Base-by-base conservation (phyloP, 1,140 invertebrate species). In the Apocrypta bakeri region DNA sequence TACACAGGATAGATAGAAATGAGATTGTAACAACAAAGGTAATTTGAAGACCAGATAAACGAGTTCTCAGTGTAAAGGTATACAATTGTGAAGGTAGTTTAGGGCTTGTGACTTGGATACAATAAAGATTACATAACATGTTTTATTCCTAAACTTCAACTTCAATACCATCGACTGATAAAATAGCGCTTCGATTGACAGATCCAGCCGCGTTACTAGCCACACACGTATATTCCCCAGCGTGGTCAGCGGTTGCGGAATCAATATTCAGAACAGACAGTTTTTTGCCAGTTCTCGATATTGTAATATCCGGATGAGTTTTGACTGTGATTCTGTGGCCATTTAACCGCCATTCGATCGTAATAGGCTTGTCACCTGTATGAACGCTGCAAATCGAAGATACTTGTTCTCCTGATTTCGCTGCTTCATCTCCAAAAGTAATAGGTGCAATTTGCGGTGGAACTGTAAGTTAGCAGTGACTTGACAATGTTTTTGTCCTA, bases 371-470 rank as follows among this genome's bases (percentile, higher is more conserved):
- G 88, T 98, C 97, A 56, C 97, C 97, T 69, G 91, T 87, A 90
- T 97, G 97, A 9, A 98, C 95, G n/a, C 95, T 95, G 91, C 97
- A 98, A 17, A 96, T 92, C 12, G 94, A 95, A n/a, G 94, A 94
- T 89, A 93, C 94, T 56, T 56, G 48, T 12, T 25, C 95, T 84
- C 96, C 96, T 88, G 95, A 95, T 90, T 96, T 96, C 24, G 96
- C 94, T 71, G 95, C 94, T 85, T 95, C 95, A 78, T 95, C 95
- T 86, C 95, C 95, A 89, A 95, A 95, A 89, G 95, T 93, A 88
- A 97, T 97, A 78, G 95, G 94, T 86, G 95, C 93, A 92, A 97
- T 95, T 92, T 96, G 94, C 84, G 96, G 96, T 86, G 93, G 92
- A 89, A 96, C 96, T 96, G 93, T 90, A 86, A 89, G 74, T 25